Percentiles rank a stretch among this genome's conserved stretches.
phyloP scores from a whole-genome alignment of 2,797 vertebrate genomes.

The Sebastes iracundus region DNA sequence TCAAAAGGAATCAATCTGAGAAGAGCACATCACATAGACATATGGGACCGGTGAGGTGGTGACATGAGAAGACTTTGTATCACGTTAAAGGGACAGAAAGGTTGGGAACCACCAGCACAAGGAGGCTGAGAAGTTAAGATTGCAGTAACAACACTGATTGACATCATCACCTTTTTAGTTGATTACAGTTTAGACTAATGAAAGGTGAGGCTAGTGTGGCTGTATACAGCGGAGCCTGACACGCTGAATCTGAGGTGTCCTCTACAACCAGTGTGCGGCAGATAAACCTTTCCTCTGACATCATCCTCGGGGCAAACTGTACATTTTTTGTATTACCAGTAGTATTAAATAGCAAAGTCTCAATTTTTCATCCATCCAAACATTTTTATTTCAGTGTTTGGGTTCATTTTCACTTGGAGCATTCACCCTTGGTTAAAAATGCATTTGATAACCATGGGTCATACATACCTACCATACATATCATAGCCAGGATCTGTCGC shows the following conservation, averaged over 20 bases:
- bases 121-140: neutral
- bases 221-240: neutral
- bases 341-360: neutral
- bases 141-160: neutral
- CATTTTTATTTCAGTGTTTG: neutral
- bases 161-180: neutral
- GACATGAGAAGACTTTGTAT: neutral
- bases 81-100: neutral
- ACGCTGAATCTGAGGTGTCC: neutral
- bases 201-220: neutral
- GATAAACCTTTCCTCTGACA: neutral
- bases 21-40: neutral
- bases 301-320: neutral
- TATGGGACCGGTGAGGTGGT: neutral
- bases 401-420: neutral
- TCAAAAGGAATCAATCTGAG: neutral
- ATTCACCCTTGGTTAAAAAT: neutral
- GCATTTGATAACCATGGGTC: neutral
- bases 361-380: neutral
- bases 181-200: no score
- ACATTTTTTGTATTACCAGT: neutral
- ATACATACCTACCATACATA: neutral
- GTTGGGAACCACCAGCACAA: neutral
- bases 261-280: neutral
- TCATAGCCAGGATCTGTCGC: neutral